Evolutionary conservation across 2,797 vertebrate genomes (phyloP).

Genomic region (Gymnodraco acuticeps): DNA sequence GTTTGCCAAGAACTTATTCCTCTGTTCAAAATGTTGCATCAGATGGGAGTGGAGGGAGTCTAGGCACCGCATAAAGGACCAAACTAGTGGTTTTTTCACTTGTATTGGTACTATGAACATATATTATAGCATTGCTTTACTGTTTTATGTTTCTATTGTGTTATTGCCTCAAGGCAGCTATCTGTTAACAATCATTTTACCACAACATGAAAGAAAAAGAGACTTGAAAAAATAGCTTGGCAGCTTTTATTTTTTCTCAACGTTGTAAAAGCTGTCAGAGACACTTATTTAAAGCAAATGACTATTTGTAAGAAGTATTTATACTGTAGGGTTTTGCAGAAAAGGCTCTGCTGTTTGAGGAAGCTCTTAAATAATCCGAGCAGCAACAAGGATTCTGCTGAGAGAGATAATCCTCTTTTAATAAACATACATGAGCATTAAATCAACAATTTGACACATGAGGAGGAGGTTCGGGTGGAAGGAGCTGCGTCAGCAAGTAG

Average conservation of each 20-base stretch:
- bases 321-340: neutral
- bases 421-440: slow-evolving; percentile 8
- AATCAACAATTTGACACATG: neutral
- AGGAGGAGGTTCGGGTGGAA: no score
- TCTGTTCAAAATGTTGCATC: slow-evolving; percentile 5
- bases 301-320: slow-evolving; percentile 3
- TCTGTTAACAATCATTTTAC: neutral
- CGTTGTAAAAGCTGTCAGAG: neutral
- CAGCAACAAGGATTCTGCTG: neutral
- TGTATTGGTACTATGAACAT: neutral
- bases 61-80: neutral
- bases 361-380: neutral
- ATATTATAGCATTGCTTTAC: neutral
- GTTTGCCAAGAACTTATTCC: neutral
- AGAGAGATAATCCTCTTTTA: slow-evolving; percentile 3
- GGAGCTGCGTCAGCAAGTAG: slow-evolving; percentile 8
- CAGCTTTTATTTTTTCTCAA: slow-evolving; percentile 6
- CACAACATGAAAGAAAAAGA: neutral
- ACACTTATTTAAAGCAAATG: neutral
- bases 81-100: neutral
- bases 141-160: neutral
- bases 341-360: slow-evolving; percentile 3
- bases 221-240: no score
- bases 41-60: neutral
- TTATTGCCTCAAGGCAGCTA: neutral